Base-by-base conservation (phyloP, 2,797 vertebrate genomes). In the Premnoplex brunnescens region DNA sequence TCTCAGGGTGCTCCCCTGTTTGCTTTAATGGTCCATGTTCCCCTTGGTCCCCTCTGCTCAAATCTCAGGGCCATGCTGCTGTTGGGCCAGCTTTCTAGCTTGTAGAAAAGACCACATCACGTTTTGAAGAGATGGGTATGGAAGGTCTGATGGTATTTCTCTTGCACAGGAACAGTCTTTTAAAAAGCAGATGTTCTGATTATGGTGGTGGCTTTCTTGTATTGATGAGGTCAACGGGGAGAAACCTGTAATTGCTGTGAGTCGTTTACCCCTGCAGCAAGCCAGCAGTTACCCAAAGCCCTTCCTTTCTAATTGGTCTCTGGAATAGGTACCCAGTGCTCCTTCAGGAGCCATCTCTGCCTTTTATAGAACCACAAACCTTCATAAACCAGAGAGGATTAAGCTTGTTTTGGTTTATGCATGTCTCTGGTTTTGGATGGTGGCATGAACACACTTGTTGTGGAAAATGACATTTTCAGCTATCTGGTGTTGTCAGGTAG, bases 21-120 rank as follows among this genome's bases (percentile, higher is more conserved):
- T 24, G 43, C 8, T 30, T 41, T 41, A 19, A 8, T 14, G 48
- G 26, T 28, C 37, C 12, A 0, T 5, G 17, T 51, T 88, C 30
- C 6, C 5, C 60, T 32, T 37, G 19, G 36, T 43, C n/a, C 46
- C 34, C 20, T 82, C 41, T 18, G 28, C 71, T 69, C 0, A 0
- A 16, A 36, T 48, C 55, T 48, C 5, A 2, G 64, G 32, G 34
- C 32, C 7, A 0, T 10, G 18, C 32, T 67, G 0, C 28, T 4
- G 6, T 9, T 30, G 13, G n/a, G n/a, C 10, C 14, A 6, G 7
- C 41, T 43, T 73, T 56, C 63, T 10, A 9, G 14, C 23, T 62
- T 44, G 32, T 39, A 23, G 46, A 7, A 79, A 34, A 59, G 39
- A 14, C 51, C 37, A 51, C 11, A 3, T 24, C n/a, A 11, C 14